Conservation (phyloP, 2,888 invertebrate genomes). For the Erebia ligea region DNA sequence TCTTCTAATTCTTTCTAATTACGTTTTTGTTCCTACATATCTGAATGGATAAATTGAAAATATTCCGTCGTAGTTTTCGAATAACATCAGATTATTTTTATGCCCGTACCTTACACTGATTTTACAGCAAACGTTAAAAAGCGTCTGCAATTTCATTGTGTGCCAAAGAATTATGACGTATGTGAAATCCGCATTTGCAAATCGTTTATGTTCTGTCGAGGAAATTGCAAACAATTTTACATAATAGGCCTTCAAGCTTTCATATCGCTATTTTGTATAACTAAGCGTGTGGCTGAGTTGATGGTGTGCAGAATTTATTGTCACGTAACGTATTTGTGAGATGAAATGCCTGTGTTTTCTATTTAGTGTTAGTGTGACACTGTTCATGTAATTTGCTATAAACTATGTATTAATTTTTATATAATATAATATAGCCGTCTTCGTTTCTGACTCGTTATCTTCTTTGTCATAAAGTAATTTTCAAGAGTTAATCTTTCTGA, state of each 20-base stretch:
- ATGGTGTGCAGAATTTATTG: slow-evolving; percentile 33
- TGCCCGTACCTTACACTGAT: slow-evolving; percentile 33
- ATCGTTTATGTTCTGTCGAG: slow-evolving; percentile 76
- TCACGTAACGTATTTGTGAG: slow-evolving; percentile 27
- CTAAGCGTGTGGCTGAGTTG: slow-evolving; percentile 46
- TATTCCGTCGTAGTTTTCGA: neutral
- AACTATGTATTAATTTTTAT: neutral
- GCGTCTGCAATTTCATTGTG: slow-evolving; percentile 80
- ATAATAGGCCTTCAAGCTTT: slow-evolving; percentile 70
- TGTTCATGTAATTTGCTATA: neutral
- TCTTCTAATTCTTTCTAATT: too few relatives aligned
- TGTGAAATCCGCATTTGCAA: slow-evolving; percentile 79
- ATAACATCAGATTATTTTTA: slow-evolving; percentile 1
- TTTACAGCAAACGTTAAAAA: slow-evolving; percentile 67
- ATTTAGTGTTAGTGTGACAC: slow-evolving; percentile 9
- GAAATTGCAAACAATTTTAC: slow-evolving; percentile 79
- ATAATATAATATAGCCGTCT: too few relatives aligned
- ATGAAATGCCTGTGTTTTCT: slow-evolving; percentile 20
- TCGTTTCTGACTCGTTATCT: too few relatives aligned
- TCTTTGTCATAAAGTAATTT: too few relatives aligned
- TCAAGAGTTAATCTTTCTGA: too few relatives aligned
- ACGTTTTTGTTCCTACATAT: neutral
- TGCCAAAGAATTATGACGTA: slow-evolving; percentile 80
- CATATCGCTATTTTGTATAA: slow-evolving; percentile 52
- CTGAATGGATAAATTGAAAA: neutral